Percentiles rank a stretch among this genome's conserved stretches.
Conservation (phyloP, 2,113 vertebrate genomes). For the Salvelinus sp. region DNA sequence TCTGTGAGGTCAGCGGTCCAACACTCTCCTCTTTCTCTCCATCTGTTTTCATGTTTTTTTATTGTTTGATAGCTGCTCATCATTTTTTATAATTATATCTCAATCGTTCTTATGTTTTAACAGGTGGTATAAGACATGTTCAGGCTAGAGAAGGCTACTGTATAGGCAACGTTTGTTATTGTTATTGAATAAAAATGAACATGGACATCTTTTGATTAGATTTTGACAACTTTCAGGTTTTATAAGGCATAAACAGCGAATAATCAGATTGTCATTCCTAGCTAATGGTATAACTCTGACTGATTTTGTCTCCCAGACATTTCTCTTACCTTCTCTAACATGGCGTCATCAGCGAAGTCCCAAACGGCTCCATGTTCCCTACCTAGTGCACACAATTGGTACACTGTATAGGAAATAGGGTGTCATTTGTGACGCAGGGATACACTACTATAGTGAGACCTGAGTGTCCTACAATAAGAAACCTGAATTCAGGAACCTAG, state of each 20-base stretch:
- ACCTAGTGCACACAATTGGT: too few relatives aligned
- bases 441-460: neutral
- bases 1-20: slow-evolving; percentile 39
- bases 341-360: slow-evolving; percentile 38
- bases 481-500: neutral
- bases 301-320: slow-evolving; percentile 60
- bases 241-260: slow-evolving; percentile 60
- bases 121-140: slow-evolving; percentile 42
- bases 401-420: too few relatives aligned
- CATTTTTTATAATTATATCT: slow-evolving; percentile 66
- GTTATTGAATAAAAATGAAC: slow-evolving; percentile 60
- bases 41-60: slow-evolving; percentile 49
- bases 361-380: neutral
- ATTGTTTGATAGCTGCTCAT: slow-evolving; percentile 69
- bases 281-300: slow-evolving; percentile 69
- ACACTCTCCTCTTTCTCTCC: slow-evolving; percentile 40
- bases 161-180: slow-evolving; percentile 57
- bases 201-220: slow-evolving; percentile 2
- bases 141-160: slow-evolving; percentile 4
- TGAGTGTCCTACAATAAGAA: neutral
- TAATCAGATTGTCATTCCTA: slow-evolving; percentile 65
- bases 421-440: neutral
- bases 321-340: slow-evolving; percentile 45
- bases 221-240: slow-evolving; percentile 70
- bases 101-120: slow-evolving; percentile 55